Conservation (phyloP, 2,888 invertebrate genomes). For the Drosophila suboccidentalis region DNA sequence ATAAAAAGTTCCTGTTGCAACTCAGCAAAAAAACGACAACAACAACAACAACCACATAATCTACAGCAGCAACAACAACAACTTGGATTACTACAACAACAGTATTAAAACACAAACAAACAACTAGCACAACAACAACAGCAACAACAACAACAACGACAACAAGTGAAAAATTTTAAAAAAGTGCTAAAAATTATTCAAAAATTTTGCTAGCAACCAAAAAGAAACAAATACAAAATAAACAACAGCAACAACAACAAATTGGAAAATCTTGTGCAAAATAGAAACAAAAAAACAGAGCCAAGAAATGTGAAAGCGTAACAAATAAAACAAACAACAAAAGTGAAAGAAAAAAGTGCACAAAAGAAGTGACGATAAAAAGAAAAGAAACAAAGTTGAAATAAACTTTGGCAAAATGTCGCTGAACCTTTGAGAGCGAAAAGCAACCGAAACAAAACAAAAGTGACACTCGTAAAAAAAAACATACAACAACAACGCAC, state of each 20-base stretch:
- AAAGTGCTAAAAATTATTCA: conserved; percentile 31
- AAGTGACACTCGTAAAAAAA: conserved; percentile 31
- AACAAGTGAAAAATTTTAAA: conserved; percentile 30
- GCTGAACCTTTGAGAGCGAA: conserved; percentile 56
- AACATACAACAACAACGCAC: conserved; percentile 45
- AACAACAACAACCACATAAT: conserved; percentile 15
- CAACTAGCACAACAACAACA: conserved; percentile 49
- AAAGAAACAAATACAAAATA: conserved; percentile 35
- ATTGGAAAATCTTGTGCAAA: conserved; percentile 49
- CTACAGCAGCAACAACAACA: conserved; percentile 55
- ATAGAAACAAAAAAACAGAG: conserved; percentile 39
- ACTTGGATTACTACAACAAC: conserved; percentile 78
- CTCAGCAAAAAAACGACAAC: conserved; percentile 32
- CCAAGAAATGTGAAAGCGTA: conserved; percentile 70
- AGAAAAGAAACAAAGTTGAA: conserved; percentile 37
- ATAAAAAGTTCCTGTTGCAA: conserved; percentile 73
- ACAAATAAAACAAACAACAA: conserved; percentile 49
- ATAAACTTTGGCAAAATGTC: conserved; percentile 61
- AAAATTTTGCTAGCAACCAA: conserved; percentile 75
- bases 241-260: conserved; percentile 29
- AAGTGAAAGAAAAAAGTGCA: conserved; percentile 38
- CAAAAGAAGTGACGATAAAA: conserved; percentile 49
- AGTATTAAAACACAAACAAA: conserved; percentile 67
- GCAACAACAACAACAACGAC: conserved; percentile 49
- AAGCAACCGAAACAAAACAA: conserved; percentile 17